Base-by-base conservation (phyloP, 2,888 invertebrate species). In the Acheta domesticus region DNA sequence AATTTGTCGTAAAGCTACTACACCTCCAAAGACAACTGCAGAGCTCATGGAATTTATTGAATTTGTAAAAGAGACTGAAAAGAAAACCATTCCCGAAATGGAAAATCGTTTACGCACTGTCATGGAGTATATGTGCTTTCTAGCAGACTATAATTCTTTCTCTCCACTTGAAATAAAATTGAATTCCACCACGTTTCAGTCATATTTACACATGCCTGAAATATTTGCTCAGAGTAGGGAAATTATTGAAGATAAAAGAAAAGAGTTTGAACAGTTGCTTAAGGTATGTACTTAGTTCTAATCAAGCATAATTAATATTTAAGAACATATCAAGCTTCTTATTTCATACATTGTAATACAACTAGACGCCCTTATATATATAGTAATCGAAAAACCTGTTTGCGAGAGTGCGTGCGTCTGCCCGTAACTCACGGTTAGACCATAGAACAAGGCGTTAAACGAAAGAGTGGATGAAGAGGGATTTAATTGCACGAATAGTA, bases 111-210 rank as follows among this genome's bases (percentile, higher is more conserved):
- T 97, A 12, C 90, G 90, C 80, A 88, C 90, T 79, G 76, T 84
- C 0, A 78, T 81, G 21, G 78, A 89, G 80, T 94, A 94, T 84
- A 93, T 97, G 78, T 87, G 93, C 77, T 97, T 96, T 87, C 88
- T 98, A 12, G 92, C 95, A 11, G 96, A 97, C 86, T 94, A 95
- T 84, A 92, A 93, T 0, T 88, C 89, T 11, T 93, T 96, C 83
- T 92, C 94, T 0, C 93, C 96, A 0, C 88, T 94, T 8, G 96
- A 98, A 87, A 92, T 97, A 85, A 94, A 96, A 84, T 93, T 94
- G 74, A 97, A 97, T 85, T 94, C 94, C 83, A 93, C 93, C 83
- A 93, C 95, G 0, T 96, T 95, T 84, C 93, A 94, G 85, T 97
- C 96, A 96, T 88, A 95, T 85, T 89, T 93, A 48, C 91, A 93